Percentiles rank a stretch among this genome's conserved stretches.
Evolutionary conservation across 2,113 vertebrate species (phyloP).

Genomic region (Vimba vimba): DNA sequence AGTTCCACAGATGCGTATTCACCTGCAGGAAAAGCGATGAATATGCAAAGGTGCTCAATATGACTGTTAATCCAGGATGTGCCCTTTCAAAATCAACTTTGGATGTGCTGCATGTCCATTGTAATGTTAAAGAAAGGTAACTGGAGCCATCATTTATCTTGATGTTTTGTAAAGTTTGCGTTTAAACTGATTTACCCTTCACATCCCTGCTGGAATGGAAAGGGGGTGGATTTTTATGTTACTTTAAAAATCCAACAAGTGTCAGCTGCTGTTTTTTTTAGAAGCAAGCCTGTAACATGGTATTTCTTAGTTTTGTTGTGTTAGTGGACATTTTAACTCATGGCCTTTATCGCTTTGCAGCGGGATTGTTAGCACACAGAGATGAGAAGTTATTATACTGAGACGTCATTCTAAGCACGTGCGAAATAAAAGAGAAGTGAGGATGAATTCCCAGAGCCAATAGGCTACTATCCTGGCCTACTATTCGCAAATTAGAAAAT

Average conservation of each 20-base stretch:
- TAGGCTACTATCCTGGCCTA: too few species aligned
- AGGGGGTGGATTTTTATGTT: neutral
- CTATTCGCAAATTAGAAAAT: neutral
- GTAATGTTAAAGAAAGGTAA: slow-evolving; percentile 66
- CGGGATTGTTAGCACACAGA: neutral
- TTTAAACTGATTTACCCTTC: slow-evolving; percentile 62
- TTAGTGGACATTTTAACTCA: neutral
- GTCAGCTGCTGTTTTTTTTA: neutral
- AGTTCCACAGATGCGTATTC: slow-evolving; percentile 71
- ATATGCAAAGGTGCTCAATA: slow-evolving; percentile 68
- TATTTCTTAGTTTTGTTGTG: neutral
- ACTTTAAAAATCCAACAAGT: slow-evolving; percentile 3
- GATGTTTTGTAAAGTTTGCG: slow-evolving; percentile 63
- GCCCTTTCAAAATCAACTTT: slow-evolving; percentile 57
- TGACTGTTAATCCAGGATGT: slow-evolving; percentile 68
- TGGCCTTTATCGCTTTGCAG: neutral
- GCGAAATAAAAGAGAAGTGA: neutral
- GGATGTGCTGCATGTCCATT: slow-evolving; percentile 65
- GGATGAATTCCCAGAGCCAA: neutral
- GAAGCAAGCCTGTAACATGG: neutral
- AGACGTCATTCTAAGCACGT: neutral
- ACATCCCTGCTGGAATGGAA: neutral
- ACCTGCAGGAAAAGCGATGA: slow-evolving; percentile 70
- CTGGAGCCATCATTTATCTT: slow-evolving; percentile 56
- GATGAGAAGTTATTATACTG: neutral